Evolutionary conservation across 2,797 vertebrate species (phyloP), one percentile per base, ranked within the genome.

Genomic region (Scomberomorus guttatus): DNA sequence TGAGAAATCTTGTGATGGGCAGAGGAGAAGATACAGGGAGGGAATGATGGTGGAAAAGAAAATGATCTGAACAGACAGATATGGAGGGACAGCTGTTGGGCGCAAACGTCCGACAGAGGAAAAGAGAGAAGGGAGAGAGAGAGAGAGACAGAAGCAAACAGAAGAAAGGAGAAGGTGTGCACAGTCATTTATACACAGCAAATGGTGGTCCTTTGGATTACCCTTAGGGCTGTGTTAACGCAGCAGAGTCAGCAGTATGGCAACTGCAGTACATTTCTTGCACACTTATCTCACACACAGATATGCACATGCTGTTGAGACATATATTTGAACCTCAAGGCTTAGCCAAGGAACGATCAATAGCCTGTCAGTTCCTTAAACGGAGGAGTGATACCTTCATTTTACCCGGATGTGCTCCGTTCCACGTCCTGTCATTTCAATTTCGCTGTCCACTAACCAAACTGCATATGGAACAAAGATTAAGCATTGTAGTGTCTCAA

Each of bases 221-320:
- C 59, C 78, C 68, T 69, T 2, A 52, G 74, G 76, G 59, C 60
- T 64, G 37, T 67, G 63, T 67, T 73, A 63, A 79, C 79, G 68
- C 68, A 59, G 75, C 83, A 46, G 46, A 85, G 68, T 89, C 90
- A 87, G 83, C 89, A 64, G 58, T 75, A 60, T 66, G 58, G 72
- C 67, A 64, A 52, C 74, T 29, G 63, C 77, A 69, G 55, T 20
- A 48, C 48, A 69, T 63, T 66, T 74, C 57, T 32, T 67, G 17
- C 22, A 55, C 32, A 68, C 27, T 46, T 54, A 57, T 51, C 27
- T 58, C 10, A 25, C 52, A 72, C 55, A 69, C 58, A 57, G 57
- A 72, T 55, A 39, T 13, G 8, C 61, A 32, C 51, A 78, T 15
- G 50, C 6, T n/a, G 42, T 62, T 42, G 14, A 68, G 58, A 67